Conservation (phyloP, 2,113 vertebrate genomes). For the Epinephelus fuscoguttatus region DNA sequence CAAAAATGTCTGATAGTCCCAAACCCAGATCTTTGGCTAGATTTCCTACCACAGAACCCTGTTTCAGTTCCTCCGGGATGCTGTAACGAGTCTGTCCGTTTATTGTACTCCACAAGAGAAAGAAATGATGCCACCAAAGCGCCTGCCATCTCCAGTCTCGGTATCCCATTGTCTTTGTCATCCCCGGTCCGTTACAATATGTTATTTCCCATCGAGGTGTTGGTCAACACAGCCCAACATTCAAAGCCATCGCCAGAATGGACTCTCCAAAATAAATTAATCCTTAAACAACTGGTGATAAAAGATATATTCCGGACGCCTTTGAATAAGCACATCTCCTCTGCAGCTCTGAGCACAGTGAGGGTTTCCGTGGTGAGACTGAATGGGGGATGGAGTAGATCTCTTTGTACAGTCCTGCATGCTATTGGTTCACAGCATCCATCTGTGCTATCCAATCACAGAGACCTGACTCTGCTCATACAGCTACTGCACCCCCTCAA, state of each 20-base stretch:
- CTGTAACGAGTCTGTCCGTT: constrained; percentile 79
- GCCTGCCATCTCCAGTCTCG: constrained; percentile 77
- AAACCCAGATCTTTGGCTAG: constrained; percentile 87
- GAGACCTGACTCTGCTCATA: not conserved
- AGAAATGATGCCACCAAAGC: constrained; percentile 71
- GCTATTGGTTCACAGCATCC: constrained; percentile 25
- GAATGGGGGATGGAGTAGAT: constrained; percentile 36
- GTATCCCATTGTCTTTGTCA: constrained; percentile 76
- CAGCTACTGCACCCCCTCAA: not conserved
- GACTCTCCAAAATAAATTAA: not conserved
- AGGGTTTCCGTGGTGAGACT: not conserved
- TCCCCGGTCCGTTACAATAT: constrained; percentile 43
- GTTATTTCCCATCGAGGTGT: constrained; percentile 59
- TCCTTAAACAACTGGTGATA: not conserved
- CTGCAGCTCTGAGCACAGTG: not conserved
- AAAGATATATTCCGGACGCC: not conserved
- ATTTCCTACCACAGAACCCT: constrained; percentile 84
- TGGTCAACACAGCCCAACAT: not conserved
- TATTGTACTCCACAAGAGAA: constrained; percentile 77
- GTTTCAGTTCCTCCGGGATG: constrained; percentile 83
- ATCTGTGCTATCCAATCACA: constrained; percentile 70
- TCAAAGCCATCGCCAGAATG: not conserved
- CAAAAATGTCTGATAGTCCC: constrained; percentile 79
- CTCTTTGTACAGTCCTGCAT: constrained; percentile 38
- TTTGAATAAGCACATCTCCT: constrained; percentile 17